phyloP scores from a whole-genome alignment of 2,888 invertebrate genomes.

The Pseudococcus longispinus region DNA sequence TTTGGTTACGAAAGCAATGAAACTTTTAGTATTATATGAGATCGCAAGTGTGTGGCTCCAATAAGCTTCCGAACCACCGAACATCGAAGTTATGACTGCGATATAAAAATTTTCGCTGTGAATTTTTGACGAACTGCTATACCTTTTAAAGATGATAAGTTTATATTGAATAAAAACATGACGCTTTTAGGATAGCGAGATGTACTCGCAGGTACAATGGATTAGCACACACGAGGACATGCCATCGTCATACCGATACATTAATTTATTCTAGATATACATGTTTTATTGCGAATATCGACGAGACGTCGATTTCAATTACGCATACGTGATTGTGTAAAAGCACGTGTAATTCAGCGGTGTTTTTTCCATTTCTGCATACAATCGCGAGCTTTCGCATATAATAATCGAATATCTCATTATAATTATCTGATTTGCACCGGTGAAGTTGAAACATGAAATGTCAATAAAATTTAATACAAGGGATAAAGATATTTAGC shows the following conservation, averaged over 20 bases:
- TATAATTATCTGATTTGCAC: constrained; percentile 3
- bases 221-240: background rate
- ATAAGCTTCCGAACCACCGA: constrained; percentile 13
- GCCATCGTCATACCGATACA: background rate
- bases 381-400: background rate
- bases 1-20: constrained; percentile 36
- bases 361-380: background rate
- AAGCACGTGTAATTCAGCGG: background rate
- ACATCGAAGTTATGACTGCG: constrained; percentile 19
- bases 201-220: too few relatives aligned
- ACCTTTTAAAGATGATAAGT: constrained; percentile 25
- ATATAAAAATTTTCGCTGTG: constrained; percentile 41
- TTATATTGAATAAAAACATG: background rate
- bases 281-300: background rate
- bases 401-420: constrained; percentile 19
- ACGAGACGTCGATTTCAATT: constrained; percentile 18
- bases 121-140: constrained; percentile 29
- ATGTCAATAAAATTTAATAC: constrained; percentile 25
- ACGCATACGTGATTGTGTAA: background rate
- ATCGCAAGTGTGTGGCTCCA: background rate
- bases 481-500: background rate
- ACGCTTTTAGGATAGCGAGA: background rate
- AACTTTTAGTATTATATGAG: constrained; percentile 37
- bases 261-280: background rate
- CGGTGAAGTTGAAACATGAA: background rate